Evolutionary conservation across 2,113 vertebrate species (phyloP), one percentile per base, ranked within the genome.

Genomic region (Campylomormyrus tamandua): DNA sequence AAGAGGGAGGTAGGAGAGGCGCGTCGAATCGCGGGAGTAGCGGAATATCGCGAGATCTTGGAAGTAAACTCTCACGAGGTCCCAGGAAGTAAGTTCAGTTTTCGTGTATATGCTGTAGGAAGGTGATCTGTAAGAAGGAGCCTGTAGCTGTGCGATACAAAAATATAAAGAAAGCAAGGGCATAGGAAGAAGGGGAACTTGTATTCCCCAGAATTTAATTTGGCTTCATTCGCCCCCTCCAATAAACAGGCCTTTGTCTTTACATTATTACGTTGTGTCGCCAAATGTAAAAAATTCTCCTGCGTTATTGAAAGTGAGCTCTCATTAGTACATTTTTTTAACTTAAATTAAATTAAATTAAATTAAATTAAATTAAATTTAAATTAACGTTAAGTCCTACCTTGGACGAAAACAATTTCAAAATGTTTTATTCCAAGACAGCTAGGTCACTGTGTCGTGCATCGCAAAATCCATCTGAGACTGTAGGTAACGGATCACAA

Each of bases 1-100:
- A 89, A 92, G 92, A 89, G 45, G 58, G 31, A 89, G 42, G 17
- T 66, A 56, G 52, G 89, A 93, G 90, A 84, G 85, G 89, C 89
- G 89, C 24, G 19, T 53, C 87, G 35, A 49, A 87, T 86, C 89
- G 83, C 89, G 89, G 62, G 89, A 90, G 8, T 9, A 66, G 9
- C 2, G 83, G 48, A 84, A 50, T 27, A n/a, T 86, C 83, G 83
- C 83, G 83, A 86, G 83, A 86, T 50, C 7, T 86, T 24, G 39
- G 21, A n/a, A n/a, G 35, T 83, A 48, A n/a, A 84, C 83, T 48
- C 83, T 45, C 19, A 21, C 19, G 6, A 9, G 46, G 46, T 24
- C 5, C 17, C 39, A 5, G 45, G 83, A 84, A 84, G 24, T 46
- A 19, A 83, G 42, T 42, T 46, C 39, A 27, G 27, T 9, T 27